Evolutionary conservation across 2,888 invertebrate genomes (phyloP).

Genomic region (Aphidius colemani): DNA sequence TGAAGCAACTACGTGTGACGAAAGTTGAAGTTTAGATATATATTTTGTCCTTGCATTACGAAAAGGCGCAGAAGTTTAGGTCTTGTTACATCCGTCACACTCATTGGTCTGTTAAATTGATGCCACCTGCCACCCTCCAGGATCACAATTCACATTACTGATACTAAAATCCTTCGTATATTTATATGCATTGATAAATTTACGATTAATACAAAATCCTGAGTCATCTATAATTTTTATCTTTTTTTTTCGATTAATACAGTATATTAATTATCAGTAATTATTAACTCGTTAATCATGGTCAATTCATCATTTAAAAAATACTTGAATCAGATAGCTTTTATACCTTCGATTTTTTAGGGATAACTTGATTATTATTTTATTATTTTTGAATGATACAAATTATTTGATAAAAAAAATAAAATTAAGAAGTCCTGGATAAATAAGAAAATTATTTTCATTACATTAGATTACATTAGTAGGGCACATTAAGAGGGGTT

Average conservation of each 20-base stretch:
- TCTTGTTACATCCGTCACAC: constrained; percentile 59
- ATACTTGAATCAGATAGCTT: too few species aligned
- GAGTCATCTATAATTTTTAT: constrained; percentile 17
- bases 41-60: constrained; percentile 20
- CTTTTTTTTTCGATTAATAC: background rate
- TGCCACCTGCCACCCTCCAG: constrained; percentile 59
- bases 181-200: constrained; percentile 4
- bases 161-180: constrained; percentile 1
- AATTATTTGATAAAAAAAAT: background rate
- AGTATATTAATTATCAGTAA: constrained; percentile 5
- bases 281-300: background rate
- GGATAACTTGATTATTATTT: too few species aligned
- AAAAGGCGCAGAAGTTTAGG: constrained; percentile 31
- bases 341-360: too few species aligned
- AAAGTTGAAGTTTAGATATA: constrained; percentile 24
- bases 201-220: constrained; percentile 25
- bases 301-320: too few species aligned
- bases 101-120: constrained; percentile 60
- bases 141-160: constrained; percentile 34
- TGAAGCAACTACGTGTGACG: constrained; percentile 51
- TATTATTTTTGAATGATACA: background rate
- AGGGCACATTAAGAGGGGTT: constrained; percentile 30
- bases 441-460: background rate
- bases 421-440: background rate
- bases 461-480: constrained; percentile 48